Base-by-base conservation (phyloP, 2,888 invertebrate genomes). In the Cephus runcator region DNA sequence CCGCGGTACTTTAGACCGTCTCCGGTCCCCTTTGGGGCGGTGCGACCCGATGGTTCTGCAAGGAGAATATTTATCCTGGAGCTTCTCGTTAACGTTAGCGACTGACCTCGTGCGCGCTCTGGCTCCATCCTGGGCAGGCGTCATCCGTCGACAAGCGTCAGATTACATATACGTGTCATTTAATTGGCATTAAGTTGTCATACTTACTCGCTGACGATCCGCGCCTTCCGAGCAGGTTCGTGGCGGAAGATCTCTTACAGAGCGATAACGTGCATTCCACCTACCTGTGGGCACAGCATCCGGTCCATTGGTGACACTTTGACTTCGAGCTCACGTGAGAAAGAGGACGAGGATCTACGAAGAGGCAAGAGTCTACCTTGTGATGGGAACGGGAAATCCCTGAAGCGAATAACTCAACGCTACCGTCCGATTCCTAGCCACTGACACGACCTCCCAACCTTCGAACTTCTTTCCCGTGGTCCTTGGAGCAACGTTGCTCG, bases 381-480 rank as follows among this genome's bases (percentile, higher is more conserved):
- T 95, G 77, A 92, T 91, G 81, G 96, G 96, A 89, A 95, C 94
- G 80, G 96, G 96, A 92, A 93, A 96, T 80, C 95, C 95, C 93
- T 96, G 96, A 87, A 95, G 94, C 85, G 95, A 94, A 91, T 96
- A 96, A 87, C 95, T 93, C 85, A 95, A 93, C 80, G 95, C 92
- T 84, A 92, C 90, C 83, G 91, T 90, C 83, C 89, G 89, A 83
- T 85, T 86, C 75, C 81, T 83, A 77, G 85, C 80, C 77, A 86
- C 91, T 85, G 92, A 90, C 85, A 94, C 91, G 87, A 94, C 92
- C 80, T 92, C 92, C 85, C 92, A 87, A 79, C 88, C 92, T 80
- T 92, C 92, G 84, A 92, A 91, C 86, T 92, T 93, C 88, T 92
- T 92, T 79, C 93, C 93, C 69, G 92, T 87, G 33, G 92, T 89